These are phyloP conservation scores for Astreopora myriophthalma DNA, from an alignment of 64 coral and sea anemone genomes.

Conservation along the genomic window DNA sequence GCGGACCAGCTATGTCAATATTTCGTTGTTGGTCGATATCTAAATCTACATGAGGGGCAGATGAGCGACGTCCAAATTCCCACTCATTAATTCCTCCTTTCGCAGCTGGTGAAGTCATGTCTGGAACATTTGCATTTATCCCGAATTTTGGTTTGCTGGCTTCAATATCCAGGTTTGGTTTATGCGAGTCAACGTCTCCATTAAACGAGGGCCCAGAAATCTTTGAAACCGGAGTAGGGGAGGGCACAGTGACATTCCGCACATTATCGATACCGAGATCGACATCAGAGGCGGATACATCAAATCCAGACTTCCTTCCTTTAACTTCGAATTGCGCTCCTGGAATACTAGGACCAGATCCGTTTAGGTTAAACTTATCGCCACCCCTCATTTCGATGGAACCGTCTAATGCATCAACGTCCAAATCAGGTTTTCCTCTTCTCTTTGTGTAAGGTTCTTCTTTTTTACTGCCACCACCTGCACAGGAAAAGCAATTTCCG, in stretches of 20 bases:
- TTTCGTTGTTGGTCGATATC: neutral
- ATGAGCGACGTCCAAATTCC: neutral
- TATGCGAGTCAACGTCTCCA: neutral
- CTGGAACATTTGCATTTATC: neutral
- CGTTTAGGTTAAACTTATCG: neutral
- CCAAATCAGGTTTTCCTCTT: neutral
- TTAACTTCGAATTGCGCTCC: neutral
- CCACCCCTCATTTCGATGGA: neutral
- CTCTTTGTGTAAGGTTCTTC: neutral
- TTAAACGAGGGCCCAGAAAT: neutral
- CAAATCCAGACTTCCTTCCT: neutral
- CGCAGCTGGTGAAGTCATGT: neutral
- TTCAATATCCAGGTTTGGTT: neutral
- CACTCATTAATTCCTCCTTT: neutral
- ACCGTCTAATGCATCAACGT: neutral
- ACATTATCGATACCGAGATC: neutral
- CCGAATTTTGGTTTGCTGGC: neutral
- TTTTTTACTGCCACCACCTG: neutral
- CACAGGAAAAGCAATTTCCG: neutral
- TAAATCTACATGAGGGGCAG: neutral
- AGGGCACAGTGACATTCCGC: neutral
- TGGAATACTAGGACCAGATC: neutral
- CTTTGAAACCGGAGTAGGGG: neutral
- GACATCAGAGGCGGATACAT: neutral
- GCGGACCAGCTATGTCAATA: neutral